Percentiles rank a stretch among this genome's conserved stretches.
Evolutionary conservation across 2,113 vertebrate genomes (phyloP).

Genomic region (Sigmodon hispidus): DNA sequence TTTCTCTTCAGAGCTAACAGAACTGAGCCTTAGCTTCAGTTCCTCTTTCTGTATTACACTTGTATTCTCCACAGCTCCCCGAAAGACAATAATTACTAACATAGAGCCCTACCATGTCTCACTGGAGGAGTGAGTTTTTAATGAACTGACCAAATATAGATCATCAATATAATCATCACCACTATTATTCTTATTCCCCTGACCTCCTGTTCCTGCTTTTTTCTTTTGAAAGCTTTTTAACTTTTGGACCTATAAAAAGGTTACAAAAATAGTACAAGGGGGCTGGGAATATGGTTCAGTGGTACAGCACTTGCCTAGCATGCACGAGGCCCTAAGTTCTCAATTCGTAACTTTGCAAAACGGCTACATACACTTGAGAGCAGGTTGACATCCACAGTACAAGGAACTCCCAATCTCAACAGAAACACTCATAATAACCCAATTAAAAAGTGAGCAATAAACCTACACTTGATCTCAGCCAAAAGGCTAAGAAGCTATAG

Average conservation of each 20-base stretch:
- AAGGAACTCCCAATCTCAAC: neutral
- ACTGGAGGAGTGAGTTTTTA: conserved; percentile 21
- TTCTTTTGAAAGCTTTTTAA: neutral
- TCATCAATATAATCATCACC: conserved; percentile 13
- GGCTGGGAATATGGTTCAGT: neutral
- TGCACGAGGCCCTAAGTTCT: neutral
- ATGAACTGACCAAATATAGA: conserved; percentile 27
- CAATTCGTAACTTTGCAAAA: neutral
- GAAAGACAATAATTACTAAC: conserved; percentile 11
- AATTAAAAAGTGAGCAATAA: neutral
- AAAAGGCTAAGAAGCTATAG: neutral
- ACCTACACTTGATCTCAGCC: neutral
- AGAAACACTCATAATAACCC: neutral
- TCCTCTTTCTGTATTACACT: conserved; percentile 42
- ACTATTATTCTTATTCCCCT: conserved; percentile 36
- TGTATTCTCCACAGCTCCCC: conserved; percentile 16
- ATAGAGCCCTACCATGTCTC: neutral
- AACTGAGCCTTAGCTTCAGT: conserved; percentile 21
- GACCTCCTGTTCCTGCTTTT: neutral
- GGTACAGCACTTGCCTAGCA: neutral
- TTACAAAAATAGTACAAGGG: conserved; percentile 7
- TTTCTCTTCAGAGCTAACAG: conserved; percentile 41
- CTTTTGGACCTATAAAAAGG: conserved; percentile 13
- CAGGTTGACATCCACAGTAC: neutral
- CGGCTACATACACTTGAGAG: neutral